These are phyloP conservation scores for Yponomeuta sedellus DNA, from an alignment of 2,888 invertebrate species.

Conservation along the genomic window DNA sequence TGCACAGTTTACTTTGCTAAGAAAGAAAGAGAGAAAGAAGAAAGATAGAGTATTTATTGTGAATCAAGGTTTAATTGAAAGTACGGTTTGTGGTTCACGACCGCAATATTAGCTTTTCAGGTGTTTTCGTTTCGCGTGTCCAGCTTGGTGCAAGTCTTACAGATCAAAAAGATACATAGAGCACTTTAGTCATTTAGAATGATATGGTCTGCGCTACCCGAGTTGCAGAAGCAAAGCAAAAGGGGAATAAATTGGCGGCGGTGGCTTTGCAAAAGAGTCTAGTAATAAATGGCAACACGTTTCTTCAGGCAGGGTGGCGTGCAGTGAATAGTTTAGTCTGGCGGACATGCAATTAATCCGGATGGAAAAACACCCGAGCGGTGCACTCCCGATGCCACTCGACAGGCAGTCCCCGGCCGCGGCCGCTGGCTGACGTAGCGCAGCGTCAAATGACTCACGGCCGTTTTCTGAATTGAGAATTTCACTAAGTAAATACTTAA, in stretches of 20 bases:
- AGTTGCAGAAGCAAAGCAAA: background rate
- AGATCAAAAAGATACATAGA: slow-evolving; percentile 3
- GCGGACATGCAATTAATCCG: slow-evolving; percentile 34
- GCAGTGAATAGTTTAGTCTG: slow-evolving; percentile 17
- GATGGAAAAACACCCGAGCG: slow-evolving; percentile 15
- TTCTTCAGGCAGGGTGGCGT: slow-evolving; percentile 14
- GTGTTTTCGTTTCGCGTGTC: background rate
- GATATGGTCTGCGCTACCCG: background rate
- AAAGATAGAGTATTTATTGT: too few species aligned
- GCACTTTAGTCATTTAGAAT: background rate
- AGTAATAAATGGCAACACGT: slow-evolving; percentile 13
- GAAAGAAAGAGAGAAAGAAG: too few species aligned
- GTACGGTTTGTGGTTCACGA: background rate
- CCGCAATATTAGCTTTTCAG: background rate
- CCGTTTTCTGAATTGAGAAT: too few species aligned
- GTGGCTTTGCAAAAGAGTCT: slow-evolving; percentile 15
- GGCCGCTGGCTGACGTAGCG: slow-evolving; percentile 11
- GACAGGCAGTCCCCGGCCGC: background rate
- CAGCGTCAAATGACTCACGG: slow-evolving; percentile 7
- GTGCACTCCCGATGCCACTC: background rate
- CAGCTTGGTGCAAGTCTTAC: background rate
- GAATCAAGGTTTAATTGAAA: too few species aligned
- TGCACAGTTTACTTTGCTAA: too few species aligned
- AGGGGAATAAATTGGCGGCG: slow-evolving; percentile 6
- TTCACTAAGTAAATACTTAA: too few species aligned